Conservation (phyloP, 2,888 invertebrate species). For the Polylopha cassiicola region DNA sequence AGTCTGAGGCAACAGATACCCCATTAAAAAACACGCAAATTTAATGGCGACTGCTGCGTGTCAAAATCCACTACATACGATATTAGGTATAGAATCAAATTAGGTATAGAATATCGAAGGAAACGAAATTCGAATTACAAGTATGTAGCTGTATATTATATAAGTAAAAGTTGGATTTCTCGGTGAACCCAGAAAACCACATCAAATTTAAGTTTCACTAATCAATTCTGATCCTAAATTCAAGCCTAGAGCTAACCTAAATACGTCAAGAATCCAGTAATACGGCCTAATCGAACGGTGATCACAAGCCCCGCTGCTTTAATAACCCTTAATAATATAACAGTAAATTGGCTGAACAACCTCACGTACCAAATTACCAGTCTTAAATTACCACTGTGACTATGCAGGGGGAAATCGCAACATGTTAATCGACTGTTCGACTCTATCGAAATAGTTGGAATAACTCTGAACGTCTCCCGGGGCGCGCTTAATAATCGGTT, state of each 20-base stretch:
- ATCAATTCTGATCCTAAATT: constrained; percentile 16
- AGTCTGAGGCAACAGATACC: too few species aligned
- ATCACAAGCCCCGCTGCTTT: constrained; percentile 39
- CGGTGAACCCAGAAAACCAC: too few species aligned
- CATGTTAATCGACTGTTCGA: constrained; percentile 61
- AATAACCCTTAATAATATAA: constrained; percentile 44
- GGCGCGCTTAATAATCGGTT: constrained; percentile 69
- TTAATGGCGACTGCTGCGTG: too few species aligned
- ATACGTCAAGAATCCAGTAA: constrained; percentile 18
- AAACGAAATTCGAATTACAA: too few species aligned
- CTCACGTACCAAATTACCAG: constrained; percentile 42
- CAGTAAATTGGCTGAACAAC: constrained; percentile 39
- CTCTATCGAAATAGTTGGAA: constrained; percentile 49
- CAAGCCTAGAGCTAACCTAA: constrained; percentile 22
- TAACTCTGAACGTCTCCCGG: constrained; percentile 44
- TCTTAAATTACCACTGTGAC: constrained; percentile 48
- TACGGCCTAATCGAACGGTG: constrained; percentile 38
- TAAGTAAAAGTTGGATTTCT: too few species aligned
- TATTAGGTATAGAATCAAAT: too few species aligned
- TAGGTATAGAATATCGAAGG: too few species aligned
- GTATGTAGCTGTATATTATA: too few species aligned
- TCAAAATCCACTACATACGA: too few species aligned
- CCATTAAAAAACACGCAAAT: too few species aligned
- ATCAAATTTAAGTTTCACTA: too few species aligned
- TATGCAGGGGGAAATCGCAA: constrained; percentile 47